Evolutionary conservation across 2,888 invertebrate genomes (phyloP), one percentile per base, ranked within the genome.

Genomic region (Drosophila crucigera): DNA sequence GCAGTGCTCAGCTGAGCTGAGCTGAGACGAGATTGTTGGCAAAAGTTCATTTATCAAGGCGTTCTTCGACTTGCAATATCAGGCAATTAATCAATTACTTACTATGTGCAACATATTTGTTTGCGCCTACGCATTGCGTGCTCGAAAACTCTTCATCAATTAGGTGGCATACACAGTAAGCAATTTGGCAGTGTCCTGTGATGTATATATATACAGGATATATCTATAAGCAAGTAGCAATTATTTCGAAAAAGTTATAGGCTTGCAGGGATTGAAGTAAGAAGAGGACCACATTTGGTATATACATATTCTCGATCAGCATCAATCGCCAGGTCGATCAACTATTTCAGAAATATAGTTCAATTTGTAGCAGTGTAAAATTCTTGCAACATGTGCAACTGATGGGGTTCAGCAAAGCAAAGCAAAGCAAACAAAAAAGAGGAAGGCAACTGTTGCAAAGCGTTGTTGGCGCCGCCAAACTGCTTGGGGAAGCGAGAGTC

Each of bases 371-470:
- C 37, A 2, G 53, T 59, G 66, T 41, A 55, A 37, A 53, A 56
- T 28, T 62, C 74, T 73, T 70, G 81, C 83, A 80, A 69, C 84
- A 83, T 82, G 74, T 87, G 87, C 76, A 68, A 28, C 80, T 77
- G 80, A 85, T 74, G 76, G 73, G 65, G 70, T 54, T 54, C 22
- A 16, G 47, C 47, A 43, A 14, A 43, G 16, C 47, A 25, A 16
- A 9, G 47, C 47, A 22, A 41, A n/a, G 31, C 14, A 14, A 35
- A 4, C 19, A 7, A 7, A 39, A 39, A 41, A 41, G 4, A 10
- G 31, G 7, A 37, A 35, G 63, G 50, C 25, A 50, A 50, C 19
- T 50, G 50, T n/a, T 28, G 52, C 52, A 52, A 61, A 16, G 9
- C 43, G 19, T 56, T 28, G 30, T 41, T 49, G 49, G 28, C 52